Conservation (phyloP, 1,140 invertebrate genomes). For the Akabosia matsudoensis region DNA sequence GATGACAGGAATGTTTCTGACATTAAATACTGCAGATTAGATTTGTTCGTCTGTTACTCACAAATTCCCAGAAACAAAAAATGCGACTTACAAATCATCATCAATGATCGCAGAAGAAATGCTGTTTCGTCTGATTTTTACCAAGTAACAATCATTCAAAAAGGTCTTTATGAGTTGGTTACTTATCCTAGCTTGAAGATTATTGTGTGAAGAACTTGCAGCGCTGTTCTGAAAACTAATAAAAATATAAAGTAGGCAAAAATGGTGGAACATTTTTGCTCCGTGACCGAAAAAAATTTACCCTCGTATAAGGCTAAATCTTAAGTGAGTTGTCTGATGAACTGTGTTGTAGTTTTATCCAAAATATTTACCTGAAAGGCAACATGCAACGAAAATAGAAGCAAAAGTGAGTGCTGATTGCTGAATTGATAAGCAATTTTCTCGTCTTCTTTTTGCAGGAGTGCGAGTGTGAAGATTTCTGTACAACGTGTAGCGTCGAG, state of each 20-base stretch:
- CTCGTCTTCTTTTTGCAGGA: conserved; percentile 60
- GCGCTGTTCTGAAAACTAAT: too few species aligned
- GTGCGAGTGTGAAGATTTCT: conserved; percentile 95
- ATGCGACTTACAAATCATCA: too few species aligned
- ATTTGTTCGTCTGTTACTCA: background rate
- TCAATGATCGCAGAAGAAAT: too few species aligned
- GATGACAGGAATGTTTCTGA: background rate
- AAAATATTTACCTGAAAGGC: too few species aligned
- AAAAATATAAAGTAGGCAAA: background rate
- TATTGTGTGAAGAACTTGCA: background rate
- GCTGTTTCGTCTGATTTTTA: background rate
- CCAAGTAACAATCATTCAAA: background rate
- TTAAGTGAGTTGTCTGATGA: too few species aligned
- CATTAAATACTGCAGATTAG: background rate
- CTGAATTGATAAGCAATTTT: background rate
- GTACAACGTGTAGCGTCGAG: conserved; percentile 94
- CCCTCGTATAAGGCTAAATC: too few species aligned
- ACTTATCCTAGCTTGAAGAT: background rate
- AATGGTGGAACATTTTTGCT: background rate
- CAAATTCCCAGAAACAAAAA: too few species aligned
- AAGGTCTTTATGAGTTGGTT: background rate
- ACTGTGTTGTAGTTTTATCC: too few species aligned
- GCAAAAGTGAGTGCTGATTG: too few species aligned
- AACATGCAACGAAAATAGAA: too few species aligned
- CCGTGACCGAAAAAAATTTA: too few species aligned